Conservation (phyloP, 2,113 vertebrate species). For the Caretta caretta region DNA sequence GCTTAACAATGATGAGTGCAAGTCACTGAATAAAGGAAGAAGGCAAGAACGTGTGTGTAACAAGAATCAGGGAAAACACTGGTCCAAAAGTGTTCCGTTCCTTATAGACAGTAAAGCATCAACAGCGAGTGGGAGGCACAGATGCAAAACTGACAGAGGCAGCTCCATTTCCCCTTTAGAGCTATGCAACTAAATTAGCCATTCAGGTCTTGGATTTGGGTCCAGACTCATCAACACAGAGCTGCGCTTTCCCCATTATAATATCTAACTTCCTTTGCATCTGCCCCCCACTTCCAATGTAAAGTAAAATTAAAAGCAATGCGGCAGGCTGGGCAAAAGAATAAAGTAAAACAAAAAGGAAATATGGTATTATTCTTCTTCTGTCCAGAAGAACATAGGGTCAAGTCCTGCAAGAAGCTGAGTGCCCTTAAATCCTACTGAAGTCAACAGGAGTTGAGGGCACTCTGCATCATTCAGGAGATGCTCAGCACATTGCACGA, state of each 20-base stretch:
- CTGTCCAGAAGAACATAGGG: accelerated
- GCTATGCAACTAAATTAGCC: not conserved
- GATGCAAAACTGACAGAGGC: not conserved
- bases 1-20: not conserved
- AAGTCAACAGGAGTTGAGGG: not conserved
- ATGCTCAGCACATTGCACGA: not conserved
- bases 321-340: not conserved
- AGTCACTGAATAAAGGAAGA: not conserved
- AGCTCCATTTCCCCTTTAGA: not conserved
- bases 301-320: conserved; percentile 32
- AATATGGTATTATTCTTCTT: too few relatives aligned
- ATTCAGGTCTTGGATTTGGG: not conserved
- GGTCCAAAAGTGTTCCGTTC: not conserved
- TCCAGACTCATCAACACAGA: not conserved
- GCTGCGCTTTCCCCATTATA: not conserved
- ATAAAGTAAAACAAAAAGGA: not conserved
- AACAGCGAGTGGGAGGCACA: not conserved
- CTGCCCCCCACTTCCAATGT: not conserved
- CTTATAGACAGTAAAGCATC: not conserved
- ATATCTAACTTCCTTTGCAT: not conserved
- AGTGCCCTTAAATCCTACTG: not conserved
- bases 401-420: not conserved
- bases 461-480: not conserved
- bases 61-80: not conserved
- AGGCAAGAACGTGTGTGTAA: not conserved